These are phyloP conservation scores for Poicephalus meyeri DNA, from an alignment of 2,113 vertebrate species.

Conservation along the genomic window DNA sequence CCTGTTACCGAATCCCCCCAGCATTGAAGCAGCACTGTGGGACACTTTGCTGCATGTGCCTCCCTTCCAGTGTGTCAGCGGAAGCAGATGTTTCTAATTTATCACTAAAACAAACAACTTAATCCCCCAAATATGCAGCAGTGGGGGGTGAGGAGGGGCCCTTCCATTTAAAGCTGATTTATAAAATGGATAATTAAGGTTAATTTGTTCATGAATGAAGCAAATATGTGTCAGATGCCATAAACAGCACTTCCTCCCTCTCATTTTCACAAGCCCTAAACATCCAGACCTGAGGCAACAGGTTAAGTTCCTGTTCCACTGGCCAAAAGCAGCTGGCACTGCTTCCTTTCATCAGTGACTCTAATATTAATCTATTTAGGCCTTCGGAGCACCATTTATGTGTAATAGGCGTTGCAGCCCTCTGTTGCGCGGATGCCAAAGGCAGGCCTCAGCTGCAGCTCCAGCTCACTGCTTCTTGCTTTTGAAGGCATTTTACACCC, in stretches of 20 bases:
- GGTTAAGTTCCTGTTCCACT: not conserved
- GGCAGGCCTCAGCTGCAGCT: not conserved
- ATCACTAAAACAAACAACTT: conserved; percentile 59
- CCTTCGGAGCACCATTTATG: not conserved
- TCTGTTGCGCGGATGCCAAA: not conserved
- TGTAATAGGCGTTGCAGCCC: not conserved
- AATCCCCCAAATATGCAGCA: conserved; percentile 63
- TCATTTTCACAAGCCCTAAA: not conserved
- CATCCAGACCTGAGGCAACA: not conserved
- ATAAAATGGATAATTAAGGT: conserved; percentile 39
- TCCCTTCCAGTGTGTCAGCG: not conserved
- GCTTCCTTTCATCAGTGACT: not conserved
- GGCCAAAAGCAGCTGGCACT: not conserved
- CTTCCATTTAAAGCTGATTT: conserved; percentile 42
- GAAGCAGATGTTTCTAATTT: conserved; percentile 50
- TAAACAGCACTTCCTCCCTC: not conserved
- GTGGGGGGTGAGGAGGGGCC: not conserved
- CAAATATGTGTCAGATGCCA: not conserved
- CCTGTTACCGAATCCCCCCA: not conserved
- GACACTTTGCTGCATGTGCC: not conserved
- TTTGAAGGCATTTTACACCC: not conserved
- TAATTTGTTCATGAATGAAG: conserved; percentile 35
- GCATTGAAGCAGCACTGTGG: rapidly evolving
- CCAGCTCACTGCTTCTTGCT: not conserved
- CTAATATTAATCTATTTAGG: not conserved